A percentile compares a stretch with the other conserved stretches of the same genome.
Evolutionary conservation across 2,113 vertebrate genomes (phyloP).

Genomic region (Carlito syrichta): DNA sequence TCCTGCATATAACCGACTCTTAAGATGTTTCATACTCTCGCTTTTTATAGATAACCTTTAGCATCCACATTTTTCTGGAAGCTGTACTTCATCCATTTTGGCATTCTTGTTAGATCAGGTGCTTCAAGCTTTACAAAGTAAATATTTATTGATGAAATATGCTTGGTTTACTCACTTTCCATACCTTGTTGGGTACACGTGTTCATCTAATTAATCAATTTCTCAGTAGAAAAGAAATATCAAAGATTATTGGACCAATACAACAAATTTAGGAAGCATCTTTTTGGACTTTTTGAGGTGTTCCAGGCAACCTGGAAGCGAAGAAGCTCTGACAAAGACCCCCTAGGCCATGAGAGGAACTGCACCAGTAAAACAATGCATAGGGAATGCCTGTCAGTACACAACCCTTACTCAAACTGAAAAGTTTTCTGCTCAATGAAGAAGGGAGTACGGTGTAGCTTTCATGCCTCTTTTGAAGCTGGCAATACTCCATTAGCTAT

Average conservation of each 20-base stretch:
- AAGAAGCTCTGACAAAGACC: background rate
- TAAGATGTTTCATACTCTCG: background rate
- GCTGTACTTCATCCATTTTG: background rate
- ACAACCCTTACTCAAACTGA: background rate
- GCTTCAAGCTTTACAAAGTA: background rate
- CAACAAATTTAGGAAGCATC: background rate
- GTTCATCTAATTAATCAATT: slow-evolving; percentile 23
- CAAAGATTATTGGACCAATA: background rate
- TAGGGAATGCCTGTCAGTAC: background rate
- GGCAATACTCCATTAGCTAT: background rate
- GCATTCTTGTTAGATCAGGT: background rate
- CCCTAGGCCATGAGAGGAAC: background rate
- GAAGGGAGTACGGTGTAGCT: background rate
- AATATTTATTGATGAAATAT: slow-evolving; percentile 4
- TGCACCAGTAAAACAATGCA: background rate
- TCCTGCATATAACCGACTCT: background rate
- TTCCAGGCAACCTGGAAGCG: background rate
- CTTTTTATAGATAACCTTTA: background rate
- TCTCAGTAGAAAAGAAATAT: background rate
- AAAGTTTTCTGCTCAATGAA: background rate
- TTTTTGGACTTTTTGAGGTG: background rate
- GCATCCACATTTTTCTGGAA: background rate
- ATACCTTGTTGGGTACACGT: background rate
- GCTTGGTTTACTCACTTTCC: slow-evolving; percentile 5
- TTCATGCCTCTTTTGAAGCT: background rate